Evolutionary conservation across 23 tunicate species (phyloP).

Genomic region (Trididemnum nubilum): DNA sequence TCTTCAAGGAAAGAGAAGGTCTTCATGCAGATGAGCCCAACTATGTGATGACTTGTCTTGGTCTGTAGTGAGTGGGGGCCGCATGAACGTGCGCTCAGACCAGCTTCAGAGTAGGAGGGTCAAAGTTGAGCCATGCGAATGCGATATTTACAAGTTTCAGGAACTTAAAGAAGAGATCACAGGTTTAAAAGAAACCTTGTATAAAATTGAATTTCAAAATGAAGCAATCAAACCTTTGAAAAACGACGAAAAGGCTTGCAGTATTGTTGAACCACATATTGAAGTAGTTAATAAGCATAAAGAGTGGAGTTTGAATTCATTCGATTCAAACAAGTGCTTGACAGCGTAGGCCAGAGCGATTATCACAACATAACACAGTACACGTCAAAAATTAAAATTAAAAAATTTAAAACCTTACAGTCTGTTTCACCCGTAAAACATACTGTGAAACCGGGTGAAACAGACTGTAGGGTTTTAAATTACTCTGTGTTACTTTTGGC

Average conservation of each 20-base stretch:
- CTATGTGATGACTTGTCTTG: not conserved
- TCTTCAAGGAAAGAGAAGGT: not conserved
- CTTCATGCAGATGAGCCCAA: not conserved
- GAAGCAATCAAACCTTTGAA: slow-evolving; percentile 7
- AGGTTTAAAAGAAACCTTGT: not conserved
- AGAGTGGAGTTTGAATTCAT: too few relatives aligned
- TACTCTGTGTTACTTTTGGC: too few relatives aligned
- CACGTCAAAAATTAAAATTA: too few relatives aligned
- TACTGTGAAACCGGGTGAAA: too few relatives aligned
- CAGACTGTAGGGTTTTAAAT: too few relatives aligned
- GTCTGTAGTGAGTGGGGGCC: slow-evolving; percentile 1
- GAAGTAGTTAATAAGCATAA: not conserved
- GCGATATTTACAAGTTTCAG: not conserved
- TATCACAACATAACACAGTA: too few relatives aligned
- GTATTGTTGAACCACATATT: not conserved
- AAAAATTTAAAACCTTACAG: too few relatives aligned
- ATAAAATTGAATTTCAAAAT: not conserved
- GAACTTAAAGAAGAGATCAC: not conserved
- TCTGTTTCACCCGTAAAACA: too few relatives aligned
- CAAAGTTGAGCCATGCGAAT: not conserved
- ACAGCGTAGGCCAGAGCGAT: too few relatives aligned
- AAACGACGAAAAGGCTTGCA: not conserved
- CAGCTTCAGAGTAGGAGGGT: too few relatives aligned
- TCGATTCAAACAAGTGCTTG: too few relatives aligned
- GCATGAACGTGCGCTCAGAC: not conserved